A percentile compares a stretch with the other conserved stretches of the same genome.
These are phyloP conservation scores for Acanthaster planci DNA, from an alignment of 35 echinoderm and acorn worm species.

Conservation along the genomic window DNA sequence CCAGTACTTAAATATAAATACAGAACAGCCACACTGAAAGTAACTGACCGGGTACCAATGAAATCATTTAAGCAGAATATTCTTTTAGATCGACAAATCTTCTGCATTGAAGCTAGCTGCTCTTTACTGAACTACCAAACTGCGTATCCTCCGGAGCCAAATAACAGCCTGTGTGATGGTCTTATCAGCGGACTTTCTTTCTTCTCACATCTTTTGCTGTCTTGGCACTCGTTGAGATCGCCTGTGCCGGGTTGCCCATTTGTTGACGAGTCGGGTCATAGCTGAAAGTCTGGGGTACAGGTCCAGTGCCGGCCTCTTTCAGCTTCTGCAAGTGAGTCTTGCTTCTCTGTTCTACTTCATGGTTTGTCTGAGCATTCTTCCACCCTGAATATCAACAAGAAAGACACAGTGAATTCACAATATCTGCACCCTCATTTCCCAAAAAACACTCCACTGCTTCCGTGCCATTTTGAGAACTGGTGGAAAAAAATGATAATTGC, in stretches of 20 bases:
- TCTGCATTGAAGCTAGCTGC: no score
- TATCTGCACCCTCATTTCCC: no score
- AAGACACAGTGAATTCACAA: background rate
- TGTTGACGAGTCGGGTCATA: constrained; percentile 77
- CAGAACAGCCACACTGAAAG: no score
- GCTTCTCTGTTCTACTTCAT: constrained; percentile 57
- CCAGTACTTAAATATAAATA: no score
- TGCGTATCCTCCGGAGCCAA: background rate
- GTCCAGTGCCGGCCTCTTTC: constrained; percentile 86
- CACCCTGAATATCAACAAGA: constrained; percentile 47
- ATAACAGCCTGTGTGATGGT: background rate
- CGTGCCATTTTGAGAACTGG: no score
- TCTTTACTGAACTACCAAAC: background rate
- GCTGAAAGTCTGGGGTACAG: constrained; percentile 84
- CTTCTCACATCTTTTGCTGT: constrained; percentile 6
- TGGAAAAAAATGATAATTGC: no score
- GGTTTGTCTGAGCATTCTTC: constrained; percentile 71
- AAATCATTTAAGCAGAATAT: no score
- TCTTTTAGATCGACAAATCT: no score
- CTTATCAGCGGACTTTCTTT: constrained; percentile 73
- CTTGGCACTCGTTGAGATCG: constrained; percentile 23
- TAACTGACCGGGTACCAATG: no score
- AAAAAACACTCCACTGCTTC: no score
- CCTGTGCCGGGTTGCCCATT: constrained; percentile 32
- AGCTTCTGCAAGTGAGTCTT: constrained; percentile 61